These are phyloP conservation scores for Oeneis ivallda DNA, from an alignment of 2,888 invertebrate genomes.

Conservation along the genomic window DNA sequence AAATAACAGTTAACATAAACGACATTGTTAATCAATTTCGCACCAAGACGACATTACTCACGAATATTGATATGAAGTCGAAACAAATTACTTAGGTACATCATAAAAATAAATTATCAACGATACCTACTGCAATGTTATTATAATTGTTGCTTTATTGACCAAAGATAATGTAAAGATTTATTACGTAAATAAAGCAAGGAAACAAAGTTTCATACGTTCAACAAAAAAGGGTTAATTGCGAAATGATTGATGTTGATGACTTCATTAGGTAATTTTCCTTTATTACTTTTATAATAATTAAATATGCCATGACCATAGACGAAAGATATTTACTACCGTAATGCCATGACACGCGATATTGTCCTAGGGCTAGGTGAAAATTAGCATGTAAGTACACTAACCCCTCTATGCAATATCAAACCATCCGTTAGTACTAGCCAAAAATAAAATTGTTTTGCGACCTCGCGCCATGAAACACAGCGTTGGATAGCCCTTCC, in stretches of 20 bases:
- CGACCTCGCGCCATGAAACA: no score
- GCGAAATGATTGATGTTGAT: conserved; percentile 31
- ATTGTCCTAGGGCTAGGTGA: not conserved
- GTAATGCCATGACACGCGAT: conserved; percentile 18
- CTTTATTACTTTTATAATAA: conserved; percentile 18
- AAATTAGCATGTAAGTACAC: not conserved
- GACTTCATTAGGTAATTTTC: conserved; percentile 25
- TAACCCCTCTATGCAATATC: no score
- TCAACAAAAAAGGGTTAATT: conserved; percentile 31
- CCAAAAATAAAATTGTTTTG: no score
- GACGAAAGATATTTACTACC: no score
- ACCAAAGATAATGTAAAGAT: conserved; percentile 15
- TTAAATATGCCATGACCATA: conserved; percentile 14
- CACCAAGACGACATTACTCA: not conserved
- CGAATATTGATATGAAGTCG: not conserved
- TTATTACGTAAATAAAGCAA: not conserved
- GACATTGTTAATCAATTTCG: not conserved
- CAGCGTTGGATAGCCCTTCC: no score
- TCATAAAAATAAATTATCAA: conserved; percentile 10
- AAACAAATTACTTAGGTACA: conserved; percentile 11
- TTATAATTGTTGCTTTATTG: conserved; percentile 12
- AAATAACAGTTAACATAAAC: not conserved
- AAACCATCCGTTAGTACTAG: no score
- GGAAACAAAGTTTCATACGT: conserved; percentile 3
- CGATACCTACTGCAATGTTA: not conserved